Evolutionary conservation across 2,888 invertebrate genomes (phyloP), one percentile per base, ranked within the genome.

Genomic region (Pseudococcus longispinus): DNA sequence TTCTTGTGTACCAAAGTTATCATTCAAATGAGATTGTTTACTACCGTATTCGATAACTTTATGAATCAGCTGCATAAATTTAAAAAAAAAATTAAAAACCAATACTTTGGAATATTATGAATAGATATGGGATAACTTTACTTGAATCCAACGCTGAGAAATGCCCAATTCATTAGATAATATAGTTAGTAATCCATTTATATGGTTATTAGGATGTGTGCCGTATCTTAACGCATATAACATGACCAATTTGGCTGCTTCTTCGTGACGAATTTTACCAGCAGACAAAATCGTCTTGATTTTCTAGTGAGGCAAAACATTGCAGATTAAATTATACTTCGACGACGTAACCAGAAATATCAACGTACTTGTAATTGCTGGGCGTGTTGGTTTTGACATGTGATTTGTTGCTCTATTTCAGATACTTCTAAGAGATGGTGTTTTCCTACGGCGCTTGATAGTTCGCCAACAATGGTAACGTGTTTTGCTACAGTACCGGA

Each of bases 401-500:
- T 96, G 85, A 97, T 92, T 91, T 97, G 96, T 91, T 98, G 98
- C 91, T 98, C 98, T 87, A 97, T 91, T 92, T 98, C 98, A 0
- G 97, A 97, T 9, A 99, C 95, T 90, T 96, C 96, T 88, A 99
- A 93, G 87, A 99, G 92, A 90, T 93, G 93, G 90, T 95, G 93
- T 74, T 93, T 93, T 46, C 93, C 94, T 77, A 99, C 97, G 88
- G 96, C 91, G 23, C 95, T 92, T 0, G 98, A 98, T 88, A 99
- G 92, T 91, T 99, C 98, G 0, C 98, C 97, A 86, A 99, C 97
- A 51, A 99, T 95, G 0, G 97, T 97, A 83, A 99, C 96, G 92
- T 99, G 99, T 91, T 99, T 99, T 8, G 97, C 95, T 32, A 99
- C 98, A 1, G 98, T 98, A 26, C 97, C 97, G 0, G 96, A 96